Percentiles rank a stretch among this genome's conserved stretches.
Conservation (phyloP, 2,113 vertebrate genomes). For the Isichthys henryi region DNA sequence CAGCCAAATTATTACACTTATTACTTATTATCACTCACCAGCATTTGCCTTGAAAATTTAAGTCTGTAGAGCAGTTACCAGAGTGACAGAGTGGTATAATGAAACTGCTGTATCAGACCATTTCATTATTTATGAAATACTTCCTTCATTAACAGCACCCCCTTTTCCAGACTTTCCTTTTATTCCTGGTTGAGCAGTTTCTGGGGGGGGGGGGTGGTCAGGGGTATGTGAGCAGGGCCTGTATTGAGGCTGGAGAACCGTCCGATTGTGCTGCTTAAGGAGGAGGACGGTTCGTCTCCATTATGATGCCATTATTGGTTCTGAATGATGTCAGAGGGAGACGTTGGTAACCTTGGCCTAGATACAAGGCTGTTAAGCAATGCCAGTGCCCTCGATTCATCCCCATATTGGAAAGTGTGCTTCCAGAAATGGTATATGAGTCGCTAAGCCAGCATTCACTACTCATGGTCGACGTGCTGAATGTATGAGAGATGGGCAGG, state of each 20-base stretch:
- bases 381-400: neutral
- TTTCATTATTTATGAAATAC: neutral
- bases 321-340: constrained; percentile 1
- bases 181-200: neutral
- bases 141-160: neutral
- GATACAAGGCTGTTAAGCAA: neutral
- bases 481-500: neutral
- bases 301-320: constrained; percentile 1
- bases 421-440: neutral
- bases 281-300: neutral
- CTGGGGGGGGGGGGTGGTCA: neutral
- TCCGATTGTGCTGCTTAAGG: neutral
- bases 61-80: neutral
- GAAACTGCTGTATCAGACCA: neutral
- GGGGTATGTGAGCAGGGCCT: neutral
- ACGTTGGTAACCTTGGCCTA: neutral
- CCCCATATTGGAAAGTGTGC: neutral
- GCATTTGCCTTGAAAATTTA: neutral
- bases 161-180: neutral
- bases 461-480: neutral
- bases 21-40: neutral
- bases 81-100: neutral
- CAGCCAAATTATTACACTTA: neutral
- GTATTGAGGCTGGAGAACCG: neutral
- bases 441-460: neutral